Evolutionary conservation across 2,797 vertebrate genomes (phyloP).

Genomic region (Spea hammondii): DNA sequence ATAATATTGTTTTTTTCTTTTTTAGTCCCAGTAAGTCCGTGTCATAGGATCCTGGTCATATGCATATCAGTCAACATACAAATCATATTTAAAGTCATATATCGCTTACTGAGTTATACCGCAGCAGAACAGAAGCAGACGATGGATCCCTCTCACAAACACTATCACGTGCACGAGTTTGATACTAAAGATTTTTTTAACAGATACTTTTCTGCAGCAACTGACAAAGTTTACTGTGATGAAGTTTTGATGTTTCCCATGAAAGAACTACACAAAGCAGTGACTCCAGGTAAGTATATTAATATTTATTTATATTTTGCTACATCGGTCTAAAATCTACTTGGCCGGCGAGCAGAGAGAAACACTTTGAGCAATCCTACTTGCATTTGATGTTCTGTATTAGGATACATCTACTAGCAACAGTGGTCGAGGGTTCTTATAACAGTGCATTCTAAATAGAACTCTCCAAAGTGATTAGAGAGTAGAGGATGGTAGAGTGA

Average conservation of each 20-base stretch:
- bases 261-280: not conserved
- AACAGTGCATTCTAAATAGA: not conserved
- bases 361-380: too few relatives aligned
- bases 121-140: too few relatives aligned
- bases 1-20: too few relatives aligned
- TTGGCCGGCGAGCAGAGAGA: too few relatives aligned
- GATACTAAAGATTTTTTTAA: not conserved
- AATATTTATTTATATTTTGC: too few relatives aligned
- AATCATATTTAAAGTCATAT: too few relatives aligned
- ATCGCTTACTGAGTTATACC: too few relatives aligned
- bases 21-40: too few relatives aligned
- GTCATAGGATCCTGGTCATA: too few relatives aligned
- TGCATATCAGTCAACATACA: too few relatives aligned
- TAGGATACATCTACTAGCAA: not conserved
- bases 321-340: too few relatives aligned
- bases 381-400: too few relatives aligned
- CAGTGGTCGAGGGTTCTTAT: not conserved
- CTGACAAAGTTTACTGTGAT: not conserved
- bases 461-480: not conserved
- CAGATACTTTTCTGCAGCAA: not conserved
- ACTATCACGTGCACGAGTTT: not conserved
- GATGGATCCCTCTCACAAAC: not conserved
- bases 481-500: not conserved
- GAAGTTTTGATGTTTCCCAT: not conserved
- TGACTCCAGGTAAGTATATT: not conserved